Base-by-base conservation (phyloP, 2,888 invertebrate species). In the Andrena marginata region DNA sequence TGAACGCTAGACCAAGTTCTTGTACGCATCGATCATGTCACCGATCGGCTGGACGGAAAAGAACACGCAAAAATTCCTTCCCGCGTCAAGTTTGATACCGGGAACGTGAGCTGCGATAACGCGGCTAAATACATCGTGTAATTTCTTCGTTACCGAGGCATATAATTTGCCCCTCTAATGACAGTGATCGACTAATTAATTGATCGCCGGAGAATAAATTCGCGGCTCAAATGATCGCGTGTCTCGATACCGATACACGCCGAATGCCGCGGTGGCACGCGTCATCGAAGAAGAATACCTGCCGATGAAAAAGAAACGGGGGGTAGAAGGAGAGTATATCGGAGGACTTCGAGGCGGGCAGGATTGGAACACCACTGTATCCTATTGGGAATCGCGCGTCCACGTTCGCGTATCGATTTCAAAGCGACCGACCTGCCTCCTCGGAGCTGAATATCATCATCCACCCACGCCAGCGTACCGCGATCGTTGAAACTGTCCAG, bases 131-230 rank as follows among this genome's bases (percentile, higher is more conserved):
- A 42, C 65, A 16, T 67, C 65, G 67, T 72, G 33, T 63, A 72
- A 77, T 80, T 77, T 68, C 67, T 49, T 49, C 68, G 77, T 77
- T 59, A 56, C 63, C 6, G 29, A 54, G 71, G 60, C 13, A 26
- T 68, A 62, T 77, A 80, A 77, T 80, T 80, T 77, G 10, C 63
- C 56, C 42, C 23, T 49, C 23, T 56, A 80, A 77, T 68, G 67
- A 80, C 80, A 72, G 80, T 68, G 77, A 68, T 63, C 68, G 63
- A 23, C 67, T 80, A 80, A 80, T 80, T 80, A 80, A 80, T 80
- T 23, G 67, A 65, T 71, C n/a, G 65, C 3, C 5, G 2, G 72
- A 35, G 63, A 77, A 77, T 77, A 72, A 67, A 77, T 77, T 77
- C 71, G 56, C 29, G 42, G 13, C 8, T 42, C 49, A 65, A 71